Conservation (phyloP, 2,888 invertebrate genomes). For the Molanna angustata region DNA sequence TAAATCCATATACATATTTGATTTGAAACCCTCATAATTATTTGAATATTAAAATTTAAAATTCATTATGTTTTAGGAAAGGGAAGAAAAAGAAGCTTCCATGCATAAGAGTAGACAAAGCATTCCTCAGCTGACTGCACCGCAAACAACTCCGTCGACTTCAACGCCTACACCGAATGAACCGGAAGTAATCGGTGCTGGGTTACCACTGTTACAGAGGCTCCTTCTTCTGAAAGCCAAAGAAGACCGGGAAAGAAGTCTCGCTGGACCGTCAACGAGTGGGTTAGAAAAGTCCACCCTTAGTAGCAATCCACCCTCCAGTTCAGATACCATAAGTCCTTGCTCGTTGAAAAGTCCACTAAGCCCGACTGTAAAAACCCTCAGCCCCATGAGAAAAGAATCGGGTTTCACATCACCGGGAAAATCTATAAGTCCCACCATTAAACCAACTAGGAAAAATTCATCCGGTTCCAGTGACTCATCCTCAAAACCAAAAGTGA, state of each 20-base stretch:
- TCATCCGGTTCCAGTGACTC: constrained; percentile 51
- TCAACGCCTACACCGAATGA: constrained; percentile 57
- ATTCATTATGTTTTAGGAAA: constrained; percentile 42
- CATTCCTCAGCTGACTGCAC: constrained; percentile 40
- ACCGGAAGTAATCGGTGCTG: constrained; percentile 65
- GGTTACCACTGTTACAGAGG: constrained; percentile 71
- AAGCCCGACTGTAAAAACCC: constrained; percentile 51
- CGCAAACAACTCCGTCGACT: constrained; percentile 60
- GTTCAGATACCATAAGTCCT: constrained; percentile 53
- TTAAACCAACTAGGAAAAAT: constrained; percentile 51
- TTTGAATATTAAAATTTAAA: no score
- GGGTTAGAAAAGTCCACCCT: constrained; percentile 27
- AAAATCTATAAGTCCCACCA: constrained; percentile 50
- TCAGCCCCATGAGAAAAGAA: constrained; percentile 52
- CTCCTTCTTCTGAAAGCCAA: constrained; percentile 73
- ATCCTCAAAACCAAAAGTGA: constrained; percentile 55
- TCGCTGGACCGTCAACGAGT: constrained; percentile 35
- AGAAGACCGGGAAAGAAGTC: constrained; percentile 61
- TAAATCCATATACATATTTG: no score
- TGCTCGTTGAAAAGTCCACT: constrained; percentile 53
- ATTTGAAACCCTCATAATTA: no score
- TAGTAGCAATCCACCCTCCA: constrained; percentile 50
- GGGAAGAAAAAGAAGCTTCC: constrained; percentile 50
- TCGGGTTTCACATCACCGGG: constrained; percentile 53
- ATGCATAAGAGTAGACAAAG: constrained; percentile 20